A percentile compares a stretch with the other conserved stretches of the same genome.
phyloP scores from a whole-genome alignment of 1,140 invertebrate species.

The Periplaneta americana region DNA sequence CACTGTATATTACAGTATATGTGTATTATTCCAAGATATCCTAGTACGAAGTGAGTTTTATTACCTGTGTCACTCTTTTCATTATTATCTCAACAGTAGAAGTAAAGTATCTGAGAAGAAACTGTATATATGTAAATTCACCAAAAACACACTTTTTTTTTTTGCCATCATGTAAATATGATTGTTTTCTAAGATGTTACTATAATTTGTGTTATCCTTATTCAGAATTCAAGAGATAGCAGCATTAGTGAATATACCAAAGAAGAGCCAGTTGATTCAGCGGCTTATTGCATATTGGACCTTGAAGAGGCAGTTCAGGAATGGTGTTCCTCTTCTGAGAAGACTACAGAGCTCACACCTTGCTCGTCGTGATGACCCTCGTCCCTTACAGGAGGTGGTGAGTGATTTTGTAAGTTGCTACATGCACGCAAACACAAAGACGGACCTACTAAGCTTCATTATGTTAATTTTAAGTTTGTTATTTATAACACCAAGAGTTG shows the following conservation, averaged over 20 bases:
- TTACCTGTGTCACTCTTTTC: too few relatives aligned
- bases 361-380: constrained; percentile 27
- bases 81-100: too few relatives aligned
- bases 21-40: too few relatives aligned
- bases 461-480: too few relatives aligned
- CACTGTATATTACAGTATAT: too few relatives aligned
- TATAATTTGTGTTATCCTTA: not conserved
- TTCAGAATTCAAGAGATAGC: constrained; percentile 76
- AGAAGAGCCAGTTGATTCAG: constrained; percentile 83
- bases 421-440: constrained; percentile 3
- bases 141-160: not conserved
- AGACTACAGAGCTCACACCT: constrained; percentile 65
- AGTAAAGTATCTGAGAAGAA: too few relatives aligned
- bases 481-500: too few relatives aligned
- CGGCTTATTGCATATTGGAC: constrained; percentile 91
- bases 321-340: constrained; percentile 90
- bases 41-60: too few relatives aligned
- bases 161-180: not conserved
- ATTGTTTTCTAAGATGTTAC: too few relatives aligned
- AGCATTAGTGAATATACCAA: constrained; percentile 56
- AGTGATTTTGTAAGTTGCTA: constrained; percentile 27
- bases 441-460: too few relatives aligned
- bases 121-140: not conserved
- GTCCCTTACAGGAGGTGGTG: constrained; percentile 21
- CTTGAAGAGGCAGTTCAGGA: constrained; percentile 88